Evolutionary conservation across 2,888 invertebrate species (phyloP).

Genomic region (Eupsilia transversa): DNA sequence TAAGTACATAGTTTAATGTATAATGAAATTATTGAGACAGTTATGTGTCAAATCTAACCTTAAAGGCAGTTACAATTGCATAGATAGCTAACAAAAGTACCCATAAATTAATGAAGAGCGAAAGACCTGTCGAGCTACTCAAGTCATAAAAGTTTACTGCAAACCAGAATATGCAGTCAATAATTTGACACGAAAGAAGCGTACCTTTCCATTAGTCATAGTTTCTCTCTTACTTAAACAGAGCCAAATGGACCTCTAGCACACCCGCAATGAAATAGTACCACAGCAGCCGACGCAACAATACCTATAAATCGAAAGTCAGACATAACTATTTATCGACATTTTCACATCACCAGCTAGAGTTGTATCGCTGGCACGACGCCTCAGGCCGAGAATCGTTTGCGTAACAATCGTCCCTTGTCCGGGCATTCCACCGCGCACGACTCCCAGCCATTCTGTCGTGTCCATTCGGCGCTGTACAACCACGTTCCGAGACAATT

Average conservation of each 20-base stretch:
- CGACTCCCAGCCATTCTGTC: constrained; percentile 67
- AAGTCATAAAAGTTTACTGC: constrained; percentile 1
- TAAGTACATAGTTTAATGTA: too few relatives aligned
- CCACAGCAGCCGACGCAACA: constrained; percentile 55
- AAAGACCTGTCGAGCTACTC: not conserved
- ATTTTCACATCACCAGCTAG: constrained; percentile 72
- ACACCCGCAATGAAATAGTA: constrained; percentile 61
- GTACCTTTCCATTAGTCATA: constrained; percentile 14
- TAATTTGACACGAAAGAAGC: constrained; percentile 11
- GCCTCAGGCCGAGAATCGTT: constrained; percentile 66
- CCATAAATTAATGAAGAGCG: not conserved
- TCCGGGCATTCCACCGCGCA: constrained; percentile 68
- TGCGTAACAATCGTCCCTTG: constrained; percentile 69
- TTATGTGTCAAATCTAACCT: not conserved
- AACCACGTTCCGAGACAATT: constrained; percentile 63
- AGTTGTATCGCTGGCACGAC: constrained; percentile 61
- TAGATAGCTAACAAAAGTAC: not conserved
- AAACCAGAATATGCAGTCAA: constrained; percentile 20
- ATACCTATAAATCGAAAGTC: constrained; percentile 69
- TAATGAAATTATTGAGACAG: constrained; percentile 1
- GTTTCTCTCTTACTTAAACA: constrained; percentile 30
- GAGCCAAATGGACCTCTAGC: constrained; percentile 27
- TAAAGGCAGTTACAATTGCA: not conserved
- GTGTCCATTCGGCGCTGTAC: constrained; percentile 66
- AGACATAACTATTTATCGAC: constrained; percentile 72